Evolutionary conservation across 2,888 invertebrate species (phyloP).

Genomic region (Thymelicus lineola): DNA sequence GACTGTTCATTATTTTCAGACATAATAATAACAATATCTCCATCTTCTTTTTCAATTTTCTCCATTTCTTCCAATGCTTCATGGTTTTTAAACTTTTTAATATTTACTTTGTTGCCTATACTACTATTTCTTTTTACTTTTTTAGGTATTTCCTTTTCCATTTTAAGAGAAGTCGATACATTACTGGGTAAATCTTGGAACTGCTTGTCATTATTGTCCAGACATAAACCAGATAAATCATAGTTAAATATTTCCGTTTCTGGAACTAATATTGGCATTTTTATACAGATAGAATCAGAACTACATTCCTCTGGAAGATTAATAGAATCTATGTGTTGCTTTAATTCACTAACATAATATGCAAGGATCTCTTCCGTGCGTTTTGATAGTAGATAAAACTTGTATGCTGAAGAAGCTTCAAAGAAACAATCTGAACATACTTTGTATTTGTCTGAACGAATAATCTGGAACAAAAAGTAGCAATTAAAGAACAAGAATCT

Average conservation of each 20-base stretch:
- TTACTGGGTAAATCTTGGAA: background rate
- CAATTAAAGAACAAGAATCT: background rate
- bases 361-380: conserved; percentile 61
- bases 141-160: conserved; percentile 12
- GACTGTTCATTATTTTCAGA: conserved; percentile 52
- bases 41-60: conserved; percentile 39
- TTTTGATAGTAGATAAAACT: conserved; percentile 62
- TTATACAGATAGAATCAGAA: conserved; percentile 59
- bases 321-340: conserved; percentile 53
- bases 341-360: conserved; percentile 60
- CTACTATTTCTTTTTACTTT: conserved; percentile 14
- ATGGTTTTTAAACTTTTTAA: background rate
- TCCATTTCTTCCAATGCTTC: conserved; percentile 25
- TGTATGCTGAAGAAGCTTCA: conserved; percentile 63
- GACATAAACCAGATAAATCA: conserved; percentile 52
- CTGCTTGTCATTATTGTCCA: conserved; percentile 11
- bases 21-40: conserved; percentile 57
- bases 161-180: conserved; percentile 26
- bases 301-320: conserved; percentile 49
- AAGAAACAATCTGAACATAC: conserved; percentile 67
- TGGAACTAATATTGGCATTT: conserved; percentile 54
- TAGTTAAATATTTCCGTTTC: conserved; percentile 53
- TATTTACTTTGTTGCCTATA: background rate
- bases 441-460: conserved; percentile 57
- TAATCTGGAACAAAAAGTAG: conserved; percentile 56